Evolutionary conservation across 2,797 vertebrate species (phyloP).

Genomic region (Centropyge bicolor): DNA sequence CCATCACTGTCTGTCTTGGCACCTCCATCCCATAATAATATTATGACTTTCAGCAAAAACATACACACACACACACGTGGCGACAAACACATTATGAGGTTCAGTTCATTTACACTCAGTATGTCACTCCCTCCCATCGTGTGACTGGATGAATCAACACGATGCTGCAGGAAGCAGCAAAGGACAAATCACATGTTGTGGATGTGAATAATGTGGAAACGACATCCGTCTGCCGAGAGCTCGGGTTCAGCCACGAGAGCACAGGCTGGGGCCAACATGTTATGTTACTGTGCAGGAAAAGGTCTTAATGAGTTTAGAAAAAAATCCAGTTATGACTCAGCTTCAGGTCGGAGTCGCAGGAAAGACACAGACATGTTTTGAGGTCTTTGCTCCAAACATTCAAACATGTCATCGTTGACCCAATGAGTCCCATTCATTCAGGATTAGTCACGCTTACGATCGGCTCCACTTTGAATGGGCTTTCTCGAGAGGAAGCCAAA

Average conservation of each 20-base stretch:
- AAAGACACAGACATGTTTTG: conserved; percentile 33
- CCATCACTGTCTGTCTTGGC: conserved; percentile 63
- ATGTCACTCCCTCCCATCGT: conserved; percentile 23
- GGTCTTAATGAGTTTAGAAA: background rate
- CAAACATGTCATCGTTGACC: conserved; percentile 35
- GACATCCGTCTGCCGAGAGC: background rate
- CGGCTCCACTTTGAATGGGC: conserved; percentile 27
- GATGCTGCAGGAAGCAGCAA: background rate
- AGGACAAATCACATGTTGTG: conserved; percentile 33
- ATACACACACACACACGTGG: conserved; percentile 43
- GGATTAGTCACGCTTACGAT: conserved; percentile 51
- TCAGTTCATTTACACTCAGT: background rate
- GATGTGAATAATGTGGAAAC: background rate
- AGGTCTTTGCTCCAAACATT: conserved; percentile 19
- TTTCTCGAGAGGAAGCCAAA: conserved; percentile 38
- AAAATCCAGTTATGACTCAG: conserved; percentile 10
- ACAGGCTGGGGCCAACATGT: background rate
- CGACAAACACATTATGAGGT: conserved; percentile 5
- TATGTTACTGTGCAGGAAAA: background rate
- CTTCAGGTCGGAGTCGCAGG: conserved; percentile 24
- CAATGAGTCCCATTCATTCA: conserved; percentile 35
- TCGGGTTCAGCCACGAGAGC: conserved; percentile 22
- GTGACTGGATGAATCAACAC: background rate
- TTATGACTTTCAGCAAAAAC: conserved; percentile 67
- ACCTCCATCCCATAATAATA: conserved; percentile 72